Evolutionary conservation across 2,888 invertebrate genomes (phyloP).

Genomic region (Rhamnusium bicolor): DNA sequence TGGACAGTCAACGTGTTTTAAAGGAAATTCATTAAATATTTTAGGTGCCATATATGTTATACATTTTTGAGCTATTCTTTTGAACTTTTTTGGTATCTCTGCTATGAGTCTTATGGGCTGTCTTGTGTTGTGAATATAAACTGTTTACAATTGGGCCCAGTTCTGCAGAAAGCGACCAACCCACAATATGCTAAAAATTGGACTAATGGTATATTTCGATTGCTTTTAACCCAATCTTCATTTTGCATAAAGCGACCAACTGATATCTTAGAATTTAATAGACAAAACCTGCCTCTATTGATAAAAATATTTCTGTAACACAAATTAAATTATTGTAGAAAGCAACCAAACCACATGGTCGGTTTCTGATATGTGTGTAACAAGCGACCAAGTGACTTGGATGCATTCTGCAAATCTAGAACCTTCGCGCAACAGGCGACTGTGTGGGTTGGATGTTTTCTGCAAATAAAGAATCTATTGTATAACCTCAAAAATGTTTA

Average conservation of each 20-base stretch:
- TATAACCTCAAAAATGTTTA: constrained; percentile 26
- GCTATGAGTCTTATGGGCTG: too few relatives aligned
- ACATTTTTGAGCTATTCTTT: too few relatives aligned
- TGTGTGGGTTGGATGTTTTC: constrained; percentile 31
- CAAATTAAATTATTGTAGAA: constrained; percentile 23
- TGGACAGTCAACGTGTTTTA: too few relatives aligned
- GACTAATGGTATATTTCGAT: background rate
- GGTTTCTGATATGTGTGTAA: constrained; percentile 16
- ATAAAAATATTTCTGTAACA: constrained; percentile 26
- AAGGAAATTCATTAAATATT: too few relatives aligned
- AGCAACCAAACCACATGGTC: constrained; percentile 30
- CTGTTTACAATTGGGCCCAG: background rate
- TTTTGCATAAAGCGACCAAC: constrained; percentile 33
- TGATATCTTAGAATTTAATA: constrained; percentile 14
- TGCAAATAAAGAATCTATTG: constrained; percentile 18
- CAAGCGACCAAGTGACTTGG: constrained; percentile 29
- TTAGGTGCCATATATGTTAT: too few relatives aligned
- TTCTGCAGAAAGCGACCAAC: constrained; percentile 25
- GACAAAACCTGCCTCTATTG: constrained; percentile 12
- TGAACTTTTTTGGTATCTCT: too few relatives aligned
- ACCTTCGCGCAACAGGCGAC: background rate
- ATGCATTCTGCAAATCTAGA: constrained; percentile 26
- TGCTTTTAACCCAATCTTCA: constrained; percentile 20
- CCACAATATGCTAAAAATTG: constrained; percentile 28
- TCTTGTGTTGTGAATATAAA: too few relatives aligned